A percentile compares a stretch with the other conserved stretches of the same genome.
Evolutionary conservation across 2,797 vertebrate genomes (phyloP).

Genomic region (Micropoecilia bifurca): DNA sequence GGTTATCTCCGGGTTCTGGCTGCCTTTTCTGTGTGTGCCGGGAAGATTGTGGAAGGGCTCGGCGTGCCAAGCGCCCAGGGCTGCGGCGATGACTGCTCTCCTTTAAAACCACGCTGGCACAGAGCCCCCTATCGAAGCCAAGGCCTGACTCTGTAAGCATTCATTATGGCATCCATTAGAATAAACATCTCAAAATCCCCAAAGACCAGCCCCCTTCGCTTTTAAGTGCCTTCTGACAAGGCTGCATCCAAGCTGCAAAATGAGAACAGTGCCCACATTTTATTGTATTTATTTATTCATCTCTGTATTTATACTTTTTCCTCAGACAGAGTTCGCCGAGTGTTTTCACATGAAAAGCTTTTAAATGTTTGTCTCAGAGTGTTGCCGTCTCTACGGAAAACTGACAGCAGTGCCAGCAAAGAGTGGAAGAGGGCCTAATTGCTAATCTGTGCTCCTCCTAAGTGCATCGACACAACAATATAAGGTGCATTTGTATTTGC

Average conservation of each 20-base stretch:
- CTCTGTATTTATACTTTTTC: constrained; percentile 76
- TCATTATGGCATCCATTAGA: constrained; percentile 86
- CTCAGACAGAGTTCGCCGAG: constrained; percentile 59
- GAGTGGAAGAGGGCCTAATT: constrained; percentile 67
- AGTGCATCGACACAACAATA: constrained; percentile 48
- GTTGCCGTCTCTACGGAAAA: constrained; percentile 65
- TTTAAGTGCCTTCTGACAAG: constrained; percentile 82
- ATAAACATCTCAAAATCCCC: constrained; percentile 84
- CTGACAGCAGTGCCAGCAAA: constrained; percentile 67
- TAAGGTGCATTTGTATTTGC: constrained; percentile 53
- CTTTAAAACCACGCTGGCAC: constrained; percentile 83
- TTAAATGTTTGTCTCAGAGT: constrained; percentile 75
- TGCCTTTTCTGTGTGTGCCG: constrained; percentile 73
- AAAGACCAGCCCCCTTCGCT: constrained; percentile 71
- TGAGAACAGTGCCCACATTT: constrained; percentile 77
- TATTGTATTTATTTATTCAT: constrained; percentile 85
- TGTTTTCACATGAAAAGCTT: constrained; percentile 80
- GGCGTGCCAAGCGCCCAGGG: constrained; percentile 81
- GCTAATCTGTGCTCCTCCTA: constrained; percentile 71
- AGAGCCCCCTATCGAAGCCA: constrained; percentile 79
- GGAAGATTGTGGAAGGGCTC: constrained; percentile 75
- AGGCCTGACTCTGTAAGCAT: constrained; percentile 76
- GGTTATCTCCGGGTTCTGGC: constrained; percentile 82
- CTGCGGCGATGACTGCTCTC: constrained; percentile 73
- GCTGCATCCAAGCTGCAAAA: constrained; percentile 77